phyloP scores from a whole-genome alignment of 2,888 invertebrate genomes.

The Cephus pygmeus region DNA sequence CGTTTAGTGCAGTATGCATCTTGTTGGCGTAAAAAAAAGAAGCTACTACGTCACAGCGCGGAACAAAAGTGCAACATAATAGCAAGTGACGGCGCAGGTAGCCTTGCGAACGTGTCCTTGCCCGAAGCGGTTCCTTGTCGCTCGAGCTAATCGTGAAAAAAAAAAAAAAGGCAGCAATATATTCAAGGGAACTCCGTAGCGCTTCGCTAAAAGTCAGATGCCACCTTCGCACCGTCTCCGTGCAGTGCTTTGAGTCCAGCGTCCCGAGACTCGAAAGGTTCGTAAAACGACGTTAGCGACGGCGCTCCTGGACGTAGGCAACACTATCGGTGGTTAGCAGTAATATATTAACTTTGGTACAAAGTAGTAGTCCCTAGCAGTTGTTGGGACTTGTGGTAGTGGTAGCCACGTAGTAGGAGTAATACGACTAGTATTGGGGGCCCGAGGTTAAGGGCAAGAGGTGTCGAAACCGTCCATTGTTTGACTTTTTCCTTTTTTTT shows the following conservation, averaged over 20 bases:
- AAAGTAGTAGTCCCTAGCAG: not conserved
- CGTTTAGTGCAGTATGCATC: not conserved
- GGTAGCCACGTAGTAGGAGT: not conserved
- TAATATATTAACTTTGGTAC: not conserved
- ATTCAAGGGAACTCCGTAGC: not conserved
- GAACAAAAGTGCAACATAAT: constrained; percentile 10
- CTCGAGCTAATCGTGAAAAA: not conserved
- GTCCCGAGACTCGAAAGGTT: not conserved
- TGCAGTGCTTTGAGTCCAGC: not conserved
- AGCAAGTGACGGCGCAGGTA: constrained; percentile 24
- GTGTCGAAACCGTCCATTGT: not conserved
- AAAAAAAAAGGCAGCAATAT: not conserved
- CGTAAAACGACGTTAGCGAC: not conserved
- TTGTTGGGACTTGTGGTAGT: not conserved
- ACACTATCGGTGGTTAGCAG: not conserved
- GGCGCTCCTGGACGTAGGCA: not conserved
- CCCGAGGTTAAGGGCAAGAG: not conserved
- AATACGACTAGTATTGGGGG: not conserved
- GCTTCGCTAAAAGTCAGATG: not conserved
- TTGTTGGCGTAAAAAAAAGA: not conserved
- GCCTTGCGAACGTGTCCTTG: constrained; percentile 31
- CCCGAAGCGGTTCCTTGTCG: constrained; percentile 32
- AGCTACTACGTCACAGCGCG: constrained; percentile 5
- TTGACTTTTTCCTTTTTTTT: not conserved
- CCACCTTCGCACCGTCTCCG: not conserved